Base-by-base conservation (phyloP, 2,888 invertebrate species). In the Xanthia icteritia region DNA sequence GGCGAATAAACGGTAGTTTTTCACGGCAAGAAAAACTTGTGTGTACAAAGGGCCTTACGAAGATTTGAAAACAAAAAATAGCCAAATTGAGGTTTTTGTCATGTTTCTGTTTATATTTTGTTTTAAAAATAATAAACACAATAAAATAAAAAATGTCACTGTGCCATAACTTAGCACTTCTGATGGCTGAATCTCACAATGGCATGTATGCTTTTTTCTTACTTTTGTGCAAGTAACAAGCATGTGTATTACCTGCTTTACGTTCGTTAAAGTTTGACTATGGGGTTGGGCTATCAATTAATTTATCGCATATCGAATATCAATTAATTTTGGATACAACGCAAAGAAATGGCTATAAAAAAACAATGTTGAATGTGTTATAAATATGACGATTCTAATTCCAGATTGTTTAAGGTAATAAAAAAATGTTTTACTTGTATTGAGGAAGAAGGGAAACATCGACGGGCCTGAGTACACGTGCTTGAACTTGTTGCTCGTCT, bases 401-500 rank as follows among this genome's bases (percentile, higher is more conserved):
- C 5, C 9, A 9, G 23, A 42, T 51, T 23, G 5, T 56, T 73
- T 56, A 51, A 48, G 20, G 15, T 45, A 54, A 23, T 39, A n/a
- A 39, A 39, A 67, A 48, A 42, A 36, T 4, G 0, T 54, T 86
- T 89, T 83, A 91, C 91, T 87, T 75, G 88, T 74, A 77, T 84
- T 84, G 15, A 77, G 42, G 42, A 84, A 67, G 36, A 92, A 91
- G 0, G 91, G 88, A 64, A 91, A 92, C 87, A 92, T 90, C 0
- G 94, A 93, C 0, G 93, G 93, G 0, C 93, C 93, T 27, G 91
- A 77, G 74, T 90, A 90, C 0, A 87, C 81, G n/a, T 89, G 88
- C 56, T 83, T 90, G 27, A 79, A 77, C 27, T 76, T 88, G n/a
- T 77, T 86, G 36, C 73, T 86, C 23, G 74, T 67, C 1, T 58